Percentiles rank a stretch among this genome's conserved stretches.
phyloP scores from a whole-genome alignment of 2,888 invertebrate genomes.

The Sminthurinus aureus region DNA sequence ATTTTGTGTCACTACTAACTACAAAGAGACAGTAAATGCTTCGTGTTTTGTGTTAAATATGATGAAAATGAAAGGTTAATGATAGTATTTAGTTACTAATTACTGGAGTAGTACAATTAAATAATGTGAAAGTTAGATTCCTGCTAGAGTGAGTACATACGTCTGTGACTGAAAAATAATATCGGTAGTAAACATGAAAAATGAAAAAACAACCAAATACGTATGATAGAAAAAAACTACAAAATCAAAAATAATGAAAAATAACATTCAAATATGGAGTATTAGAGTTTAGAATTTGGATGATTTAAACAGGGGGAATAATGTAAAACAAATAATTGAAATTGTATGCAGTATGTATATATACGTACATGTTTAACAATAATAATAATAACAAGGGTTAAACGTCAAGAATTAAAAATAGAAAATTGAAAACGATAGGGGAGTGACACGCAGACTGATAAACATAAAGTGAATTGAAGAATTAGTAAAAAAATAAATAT shows the following conservation, averaged over 20 bases:
- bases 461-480: too few relatives aligned
- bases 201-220: neutral
- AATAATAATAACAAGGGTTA: neutral
- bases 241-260: constrained; percentile 1
- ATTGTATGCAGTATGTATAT: too few relatives aligned
- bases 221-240: neutral
- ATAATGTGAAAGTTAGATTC: neutral
- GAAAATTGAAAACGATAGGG: neutral
- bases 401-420: neutral
- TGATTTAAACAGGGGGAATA: too few relatives aligned
- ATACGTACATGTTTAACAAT: too few relatives aligned
- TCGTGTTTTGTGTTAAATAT: too few relatives aligned
- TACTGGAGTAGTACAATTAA: neutral
- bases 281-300: neutral
- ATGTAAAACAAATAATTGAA: neutral
- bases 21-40: too few relatives aligned
- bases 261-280: neutral
- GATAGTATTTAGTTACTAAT: too few relatives aligned
- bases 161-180: neutral
- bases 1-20: too few relatives aligned
- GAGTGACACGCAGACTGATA: neutral
- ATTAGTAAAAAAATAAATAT: too few relatives aligned
- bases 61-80: too few relatives aligned
- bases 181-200: neutral
- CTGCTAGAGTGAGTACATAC: neutral